A percentile compares a stretch with the other conserved stretches of the same genome.
phyloP scores from a whole-genome alignment of 2,113 vertebrate genomes.

The Erythrolamprus reginae region DNA sequence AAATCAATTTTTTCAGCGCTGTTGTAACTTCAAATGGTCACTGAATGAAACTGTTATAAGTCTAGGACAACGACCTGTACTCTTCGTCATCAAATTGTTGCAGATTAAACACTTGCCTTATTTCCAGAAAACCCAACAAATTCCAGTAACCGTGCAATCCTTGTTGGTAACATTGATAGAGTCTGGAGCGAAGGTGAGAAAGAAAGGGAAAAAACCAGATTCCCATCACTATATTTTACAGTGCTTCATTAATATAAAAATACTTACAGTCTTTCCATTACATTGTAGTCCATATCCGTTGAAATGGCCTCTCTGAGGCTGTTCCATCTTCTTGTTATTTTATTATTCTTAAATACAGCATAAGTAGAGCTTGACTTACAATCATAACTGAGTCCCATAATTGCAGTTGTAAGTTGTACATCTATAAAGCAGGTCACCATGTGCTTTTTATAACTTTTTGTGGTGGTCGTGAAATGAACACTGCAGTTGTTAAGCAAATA shows the following conservation, averaged over 20 bases:
- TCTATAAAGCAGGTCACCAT: background rate
- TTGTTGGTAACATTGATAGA: slow-evolving; percentile 89
- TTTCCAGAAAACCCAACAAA: slow-evolving; percentile 97
- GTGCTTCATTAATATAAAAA: background rate
- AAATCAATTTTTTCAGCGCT: no score
- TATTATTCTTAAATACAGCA: background rate
- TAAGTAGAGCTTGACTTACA: background rate
- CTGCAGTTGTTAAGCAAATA: background rate
- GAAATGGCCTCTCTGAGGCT: background rate
- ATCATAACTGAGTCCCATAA: background rate
- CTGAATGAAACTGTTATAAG: background rate
- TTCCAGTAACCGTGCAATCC: slow-evolving; percentile 88
- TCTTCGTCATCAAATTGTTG: background rate
- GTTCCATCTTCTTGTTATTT: no score
- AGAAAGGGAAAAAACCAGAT: background rate
- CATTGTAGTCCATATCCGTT: background rate
- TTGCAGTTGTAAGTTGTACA: background rate
- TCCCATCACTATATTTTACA: background rate
- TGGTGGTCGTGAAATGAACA: background rate
- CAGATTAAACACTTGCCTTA: slow-evolving; percentile 74
- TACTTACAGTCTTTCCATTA: background rate
- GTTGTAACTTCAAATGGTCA: background rate
- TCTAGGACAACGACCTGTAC: background rate
- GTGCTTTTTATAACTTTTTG: background rate
- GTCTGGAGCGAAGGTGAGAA: slow-evolving; percentile 70